Evolutionary conservation across 2,113 vertebrate species (phyloP).

Genomic region (Hyla sarda): DNA sequence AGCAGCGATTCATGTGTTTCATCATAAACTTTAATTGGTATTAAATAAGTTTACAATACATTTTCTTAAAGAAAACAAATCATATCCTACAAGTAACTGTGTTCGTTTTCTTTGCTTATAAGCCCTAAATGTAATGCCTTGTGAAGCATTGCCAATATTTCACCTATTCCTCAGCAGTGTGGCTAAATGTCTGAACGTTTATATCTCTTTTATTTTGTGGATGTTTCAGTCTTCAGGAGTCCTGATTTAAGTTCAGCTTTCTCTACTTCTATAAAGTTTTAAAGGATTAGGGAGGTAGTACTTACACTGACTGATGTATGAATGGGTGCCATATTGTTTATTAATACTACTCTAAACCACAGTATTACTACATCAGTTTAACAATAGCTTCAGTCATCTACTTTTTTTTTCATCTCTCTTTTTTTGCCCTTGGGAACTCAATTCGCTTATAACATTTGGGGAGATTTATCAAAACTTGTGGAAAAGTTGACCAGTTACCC

Average conservation of each 20-base stretch:
- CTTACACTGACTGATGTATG: too few species aligned
- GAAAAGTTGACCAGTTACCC: too few species aligned
- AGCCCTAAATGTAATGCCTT: background rate
- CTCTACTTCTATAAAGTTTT: background rate
- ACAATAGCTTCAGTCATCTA: too few species aligned
- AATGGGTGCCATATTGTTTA: too few species aligned
- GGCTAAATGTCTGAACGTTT: background rate
- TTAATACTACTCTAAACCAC: too few species aligned
- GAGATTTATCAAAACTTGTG: too few species aligned
- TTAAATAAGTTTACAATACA: background rate
- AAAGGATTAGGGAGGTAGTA: background rate
- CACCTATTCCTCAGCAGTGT: background rate
- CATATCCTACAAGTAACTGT: background rate
- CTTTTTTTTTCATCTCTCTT: too few species aligned
- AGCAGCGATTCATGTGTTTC: background rate
- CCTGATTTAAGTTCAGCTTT: background rate
- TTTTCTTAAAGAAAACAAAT: background rate
- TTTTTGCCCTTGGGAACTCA: too few species aligned
- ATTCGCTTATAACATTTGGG: too few species aligned
- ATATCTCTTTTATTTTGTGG: background rate
- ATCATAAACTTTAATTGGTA: background rate
- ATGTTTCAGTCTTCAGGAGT: background rate
- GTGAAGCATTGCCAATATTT: background rate
- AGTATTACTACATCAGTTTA: too few species aligned
- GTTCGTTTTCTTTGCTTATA: background rate